Conservation (phyloP, 2,888 invertebrate species). For the Balanococcus diminutus region DNA sequence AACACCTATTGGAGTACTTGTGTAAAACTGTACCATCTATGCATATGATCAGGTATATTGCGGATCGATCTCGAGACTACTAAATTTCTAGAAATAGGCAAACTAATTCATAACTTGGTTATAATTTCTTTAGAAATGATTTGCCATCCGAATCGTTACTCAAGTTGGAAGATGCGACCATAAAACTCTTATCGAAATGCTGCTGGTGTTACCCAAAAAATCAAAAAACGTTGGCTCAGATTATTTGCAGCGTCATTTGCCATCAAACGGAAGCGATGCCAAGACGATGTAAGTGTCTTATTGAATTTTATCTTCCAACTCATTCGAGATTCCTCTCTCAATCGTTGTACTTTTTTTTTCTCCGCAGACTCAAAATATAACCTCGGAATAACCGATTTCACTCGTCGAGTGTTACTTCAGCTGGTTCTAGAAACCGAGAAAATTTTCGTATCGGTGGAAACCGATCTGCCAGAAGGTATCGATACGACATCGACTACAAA, state of each 20-base stretch:
- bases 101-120: too few relatives aligned
- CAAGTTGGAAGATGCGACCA: slow-evolving; percentile 74
- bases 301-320: neutral
- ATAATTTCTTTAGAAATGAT: slow-evolving; percentile 36
- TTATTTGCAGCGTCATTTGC: slow-evolving; percentile 66
- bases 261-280: slow-evolving; percentile 38
- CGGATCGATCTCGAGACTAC: neutral
- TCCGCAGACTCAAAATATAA: slow-evolving; percentile 59
- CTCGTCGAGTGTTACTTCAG: slow-evolving; percentile 83
- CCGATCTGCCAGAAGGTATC: slow-evolving; percentile 55
- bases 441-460: slow-evolving; percentile 66
- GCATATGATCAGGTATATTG: slow-evolving; percentile 43
- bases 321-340: neutral
- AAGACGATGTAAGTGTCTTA: slow-evolving; percentile 28
- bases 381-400: slow-evolving; percentile 82
- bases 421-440: slow-evolving; percentile 85
- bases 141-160: slow-evolving; percentile 60
- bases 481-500: slow-evolving; percentile 26
- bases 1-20: slow-evolving; percentile 65
- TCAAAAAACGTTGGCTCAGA: slow-evolving; percentile 81
- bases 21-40: slow-evolving; percentile 47
- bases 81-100: too few relatives aligned
- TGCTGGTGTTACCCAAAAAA: slow-evolving; percentile 84
- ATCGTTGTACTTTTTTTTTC: neutral
- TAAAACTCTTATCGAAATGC: slow-evolving; percentile 81